A percentile compares a stretch with the other conserved stretches of the same genome.
These are phyloP conservation scores for Achroia grisella DNA, from an alignment of 1,140 invertebrate genomes.

Conservation along the genomic window DNA sequence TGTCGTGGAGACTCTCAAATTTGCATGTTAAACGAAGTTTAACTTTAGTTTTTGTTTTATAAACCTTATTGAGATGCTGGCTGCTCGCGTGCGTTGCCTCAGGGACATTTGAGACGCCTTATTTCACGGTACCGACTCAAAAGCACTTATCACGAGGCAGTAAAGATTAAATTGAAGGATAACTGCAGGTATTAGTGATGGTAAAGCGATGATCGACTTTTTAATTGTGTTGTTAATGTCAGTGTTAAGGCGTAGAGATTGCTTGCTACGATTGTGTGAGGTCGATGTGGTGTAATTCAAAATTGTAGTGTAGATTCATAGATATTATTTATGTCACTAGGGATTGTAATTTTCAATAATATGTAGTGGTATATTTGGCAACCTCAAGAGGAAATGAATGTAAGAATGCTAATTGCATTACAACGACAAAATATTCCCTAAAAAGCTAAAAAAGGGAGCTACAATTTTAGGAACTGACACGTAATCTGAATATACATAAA, in stretches of 20 bases:
- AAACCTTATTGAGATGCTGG: slow-evolving; percentile 59
- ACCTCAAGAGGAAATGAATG: no score
- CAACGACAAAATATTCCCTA: no score
- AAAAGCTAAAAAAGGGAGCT: no score
- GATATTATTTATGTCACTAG: no score
- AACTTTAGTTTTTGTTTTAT: slow-evolving; percentile 58
- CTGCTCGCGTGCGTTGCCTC: slow-evolving; percentile 43
- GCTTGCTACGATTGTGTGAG: slow-evolving; percentile 59
- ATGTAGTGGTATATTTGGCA: no score
- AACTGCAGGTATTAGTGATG: slow-evolving; percentile 2
- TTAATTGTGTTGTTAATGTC: slow-evolving; percentile 67
- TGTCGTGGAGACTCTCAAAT: slow-evolving; percentile 68
- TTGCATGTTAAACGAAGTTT: slow-evolving; percentile 73
- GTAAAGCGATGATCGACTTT: slow-evolving; percentile 42
- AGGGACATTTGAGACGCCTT: slow-evolving; percentile 15
- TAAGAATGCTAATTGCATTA: no score
- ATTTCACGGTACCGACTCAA: not conserved
- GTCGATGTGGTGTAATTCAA: slow-evolving; percentile 41
- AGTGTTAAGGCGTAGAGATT: slow-evolving; percentile 66
- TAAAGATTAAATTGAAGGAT: slow-evolving; percentile 18
- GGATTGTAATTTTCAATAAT: no score
- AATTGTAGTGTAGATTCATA: no score
- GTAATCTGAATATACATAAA: no score
- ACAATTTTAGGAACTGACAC: no score
- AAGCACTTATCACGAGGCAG: slow-evolving; percentile 6